A percentile compares a stretch with the other conserved stretches of the same genome.
Evolutionary conservation across 2,797 vertebrate species (phyloP).

Genomic region (Aphelocoma californica): DNA sequence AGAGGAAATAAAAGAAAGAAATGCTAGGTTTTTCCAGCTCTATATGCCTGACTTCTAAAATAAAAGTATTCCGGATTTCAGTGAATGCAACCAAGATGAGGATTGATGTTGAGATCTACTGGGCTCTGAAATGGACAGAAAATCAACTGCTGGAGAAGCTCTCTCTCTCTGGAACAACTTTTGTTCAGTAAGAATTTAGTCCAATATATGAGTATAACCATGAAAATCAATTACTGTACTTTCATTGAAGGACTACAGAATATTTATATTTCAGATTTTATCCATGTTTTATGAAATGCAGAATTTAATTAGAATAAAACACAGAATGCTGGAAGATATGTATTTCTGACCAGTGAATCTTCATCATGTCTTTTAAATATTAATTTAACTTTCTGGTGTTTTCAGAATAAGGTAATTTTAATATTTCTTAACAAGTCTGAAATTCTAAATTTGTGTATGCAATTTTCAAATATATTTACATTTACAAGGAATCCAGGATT

Average conservation of each 20-base stretch:
- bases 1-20: not conserved
- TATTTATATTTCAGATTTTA: not conserved
- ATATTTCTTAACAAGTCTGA: not conserved
- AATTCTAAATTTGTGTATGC: not conserved
- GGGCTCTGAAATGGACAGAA: not conserved
- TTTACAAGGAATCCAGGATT: not conserved
- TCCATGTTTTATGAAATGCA: not conserved
- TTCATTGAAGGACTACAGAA: not conserved
- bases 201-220: not conserved
- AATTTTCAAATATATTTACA: not conserved
- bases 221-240: not conserved
- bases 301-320: not conserved
- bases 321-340: not conserved
- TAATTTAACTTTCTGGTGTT: not conserved
- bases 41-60: not conserved
- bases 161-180: not conserved
- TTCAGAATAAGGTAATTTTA: not conserved
- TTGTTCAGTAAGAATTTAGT: not conserved
- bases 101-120: not conserved
- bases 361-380: not conserved
- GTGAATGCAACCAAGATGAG: not conserved
- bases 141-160: not conserved
- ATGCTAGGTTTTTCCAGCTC: not conserved
- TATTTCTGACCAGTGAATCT: not conserved
- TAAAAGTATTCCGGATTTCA: not conserved